Evolutionary conservation across 2,888 invertebrate genomes (phyloP).

Genomic region (Notodonta ziczac): DNA sequence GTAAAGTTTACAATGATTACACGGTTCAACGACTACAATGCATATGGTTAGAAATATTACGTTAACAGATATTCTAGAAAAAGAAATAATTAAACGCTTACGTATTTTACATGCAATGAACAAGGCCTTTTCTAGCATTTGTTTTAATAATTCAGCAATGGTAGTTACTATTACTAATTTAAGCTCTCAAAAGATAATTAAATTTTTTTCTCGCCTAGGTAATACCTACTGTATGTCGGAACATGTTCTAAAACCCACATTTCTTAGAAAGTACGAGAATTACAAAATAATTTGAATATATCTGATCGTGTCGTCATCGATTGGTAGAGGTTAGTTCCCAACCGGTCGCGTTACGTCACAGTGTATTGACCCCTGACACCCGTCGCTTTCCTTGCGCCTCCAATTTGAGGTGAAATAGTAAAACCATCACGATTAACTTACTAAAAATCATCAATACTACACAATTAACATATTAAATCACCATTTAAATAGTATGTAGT

Average conservation of each 20-base stretch:
- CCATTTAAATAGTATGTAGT: conserved; percentile 38
- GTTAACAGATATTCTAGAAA: background rate
- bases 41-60: background rate
- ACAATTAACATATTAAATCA: conserved; percentile 34
- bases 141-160: too few species aligned
- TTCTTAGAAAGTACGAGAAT: conserved; percentile 25
- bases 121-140: too few species aligned
- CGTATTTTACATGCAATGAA: background rate
- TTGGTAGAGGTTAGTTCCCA: conserved; percentile 41
- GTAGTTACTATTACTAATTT: too few species aligned
- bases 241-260: conserved; percentile 1
- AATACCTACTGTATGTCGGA: too few species aligned
- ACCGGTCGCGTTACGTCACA: conserved; percentile 68
- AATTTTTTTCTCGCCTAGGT: too few species aligned
- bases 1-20: conserved; percentile 3
- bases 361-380: conserved; percentile 70
- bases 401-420: conserved; percentile 61
- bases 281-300: conserved; percentile 48
- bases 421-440: conserved; percentile 31
- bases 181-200: too few species aligned
- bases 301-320: conserved; percentile 37
- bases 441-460: conserved; percentile 24
- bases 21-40: background rate
- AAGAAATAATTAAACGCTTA: background rate
- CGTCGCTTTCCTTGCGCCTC: conserved; percentile 47